Conservation (phyloP, 1,140 invertebrate species). For the Nebria ingens region DNA sequence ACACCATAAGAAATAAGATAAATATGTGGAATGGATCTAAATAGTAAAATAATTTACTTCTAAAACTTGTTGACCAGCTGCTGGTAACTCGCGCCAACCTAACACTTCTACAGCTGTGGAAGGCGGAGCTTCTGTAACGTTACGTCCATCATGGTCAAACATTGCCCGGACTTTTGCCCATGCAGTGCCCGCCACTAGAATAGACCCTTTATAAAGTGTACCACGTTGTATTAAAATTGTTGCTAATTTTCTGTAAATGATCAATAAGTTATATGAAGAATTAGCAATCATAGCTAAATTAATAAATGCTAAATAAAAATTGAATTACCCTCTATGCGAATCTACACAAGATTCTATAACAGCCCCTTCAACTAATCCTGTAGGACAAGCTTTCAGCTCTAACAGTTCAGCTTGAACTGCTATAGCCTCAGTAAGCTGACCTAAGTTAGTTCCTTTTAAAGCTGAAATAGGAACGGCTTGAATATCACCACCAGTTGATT, state of each 20-base stretch:
- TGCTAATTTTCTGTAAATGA: slow-evolving; percentile 60
- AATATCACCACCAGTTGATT: slow-evolving; percentile 85
- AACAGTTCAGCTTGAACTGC: slow-evolving; percentile 79
- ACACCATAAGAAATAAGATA: too few species aligned
- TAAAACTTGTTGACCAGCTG: slow-evolving; percentile 76
- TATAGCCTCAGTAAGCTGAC: slow-evolving; percentile 74
- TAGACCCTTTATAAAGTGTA: slow-evolving; percentile 67
- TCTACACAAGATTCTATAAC: slow-evolving; percentile 81
- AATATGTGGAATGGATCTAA: too few species aligned
- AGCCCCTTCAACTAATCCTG: slow-evolving; percentile 76
- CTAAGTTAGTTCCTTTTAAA: slow-evolving; percentile 69
- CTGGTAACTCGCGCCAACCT: slow-evolving; percentile 80
- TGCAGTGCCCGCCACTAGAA: slow-evolving; percentile 72
- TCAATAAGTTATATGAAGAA: slow-evolving; percentile 15
- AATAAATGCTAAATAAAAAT: slow-evolving; percentile 10
- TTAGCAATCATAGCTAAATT: not conserved
- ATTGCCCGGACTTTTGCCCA: slow-evolving; percentile 82
- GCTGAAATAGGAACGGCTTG: slow-evolving; percentile 90
- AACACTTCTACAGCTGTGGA: slow-evolving; percentile 78
- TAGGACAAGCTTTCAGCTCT: slow-evolving; percentile 70
- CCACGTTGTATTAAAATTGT: slow-evolving; percentile 85
- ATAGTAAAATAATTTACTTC: too few species aligned
- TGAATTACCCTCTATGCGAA: slow-evolving; percentile 50
- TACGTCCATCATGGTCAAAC: slow-evolving; percentile 65
- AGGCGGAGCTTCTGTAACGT: slow-evolving; percentile 59